phyloP scores from a whole-genome alignment of 2,113 vertebrate species.

The Ascaphus truei region DNA sequence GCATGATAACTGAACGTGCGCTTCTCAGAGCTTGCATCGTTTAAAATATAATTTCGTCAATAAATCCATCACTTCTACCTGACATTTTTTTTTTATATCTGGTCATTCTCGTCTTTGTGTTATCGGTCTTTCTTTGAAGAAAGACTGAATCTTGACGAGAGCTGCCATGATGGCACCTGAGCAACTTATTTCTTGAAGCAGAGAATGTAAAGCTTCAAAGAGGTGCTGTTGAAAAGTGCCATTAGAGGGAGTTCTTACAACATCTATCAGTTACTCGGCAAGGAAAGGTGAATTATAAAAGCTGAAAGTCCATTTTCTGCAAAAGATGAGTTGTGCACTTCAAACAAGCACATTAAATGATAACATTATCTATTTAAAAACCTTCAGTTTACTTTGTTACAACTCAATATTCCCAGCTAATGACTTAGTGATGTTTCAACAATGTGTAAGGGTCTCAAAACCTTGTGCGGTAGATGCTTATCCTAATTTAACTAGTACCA shows the following conservation, averaged over 20 bases:
- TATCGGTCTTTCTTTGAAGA: background rate
- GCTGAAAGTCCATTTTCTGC: background rate
- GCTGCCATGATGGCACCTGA: too few relatives aligned
- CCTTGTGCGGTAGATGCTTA: too few relatives aligned
- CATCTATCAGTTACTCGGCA: background rate
- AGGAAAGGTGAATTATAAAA: background rate
- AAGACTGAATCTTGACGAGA: too few relatives aligned
- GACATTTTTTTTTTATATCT: background rate
- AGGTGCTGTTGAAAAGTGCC: background rate
- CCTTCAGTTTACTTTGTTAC: background rate
- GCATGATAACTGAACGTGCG: background rate
- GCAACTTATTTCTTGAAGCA: too few relatives aligned
- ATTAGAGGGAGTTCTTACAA: slow-evolving; percentile 22
- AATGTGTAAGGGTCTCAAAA: too few relatives aligned
- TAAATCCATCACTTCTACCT: background rate
- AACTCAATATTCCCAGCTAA: background rate
- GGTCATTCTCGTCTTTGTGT: background rate
- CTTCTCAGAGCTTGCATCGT: background rate
- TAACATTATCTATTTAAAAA: slow-evolving; percentile 13
- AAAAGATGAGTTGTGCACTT: background rate
- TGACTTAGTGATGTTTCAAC: background rate
- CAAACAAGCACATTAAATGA: background rate
- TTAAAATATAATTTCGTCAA: background rate
- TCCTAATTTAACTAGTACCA: too few relatives aligned
- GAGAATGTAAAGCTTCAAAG: background rate